phyloP scores from a whole-genome alignment of 2,888 invertebrate species.

The Acleris emargana region DNA sequence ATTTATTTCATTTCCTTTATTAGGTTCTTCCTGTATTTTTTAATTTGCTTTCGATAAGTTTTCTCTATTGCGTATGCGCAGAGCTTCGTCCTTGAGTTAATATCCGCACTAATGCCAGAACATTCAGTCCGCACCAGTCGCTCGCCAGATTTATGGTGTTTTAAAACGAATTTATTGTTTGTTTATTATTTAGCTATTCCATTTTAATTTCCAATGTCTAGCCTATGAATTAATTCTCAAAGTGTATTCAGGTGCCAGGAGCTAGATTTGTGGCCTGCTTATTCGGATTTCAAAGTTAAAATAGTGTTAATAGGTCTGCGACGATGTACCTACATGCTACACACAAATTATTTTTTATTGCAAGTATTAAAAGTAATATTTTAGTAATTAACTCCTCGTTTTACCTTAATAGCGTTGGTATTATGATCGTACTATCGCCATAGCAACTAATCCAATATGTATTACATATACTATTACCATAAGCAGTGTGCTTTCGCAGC shows the following conservation, averaged over 20 bases:
- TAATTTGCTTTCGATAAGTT: not conserved
- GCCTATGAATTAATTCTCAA: slow-evolving; percentile 2
- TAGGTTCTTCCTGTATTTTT: slow-evolving; percentile 9
- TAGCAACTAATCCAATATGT: no score
- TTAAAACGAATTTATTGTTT: slow-evolving; percentile 61
- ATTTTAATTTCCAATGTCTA: slow-evolving; percentile 22
- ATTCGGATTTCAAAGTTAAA: not conserved
- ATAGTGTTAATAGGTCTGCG: not conserved
- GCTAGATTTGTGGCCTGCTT: not conserved
- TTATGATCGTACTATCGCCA: no score
- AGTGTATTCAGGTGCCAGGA: not conserved
- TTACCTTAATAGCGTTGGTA: no score
- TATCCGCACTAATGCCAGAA: slow-evolving; percentile 17
- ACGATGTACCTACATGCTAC: not conserved
- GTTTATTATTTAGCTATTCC: slow-evolving; percentile 57
- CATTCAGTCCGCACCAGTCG: slow-evolving; percentile 43
- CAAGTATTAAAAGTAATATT: not conserved
- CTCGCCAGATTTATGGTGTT: slow-evolving; percentile 57
- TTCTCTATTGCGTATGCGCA: slow-evolving; percentile 34
- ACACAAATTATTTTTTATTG: not conserved
- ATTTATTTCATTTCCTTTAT: not conserved
- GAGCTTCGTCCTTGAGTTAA: slow-evolving; percentile 43
- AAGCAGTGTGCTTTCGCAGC: no score
- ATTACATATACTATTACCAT: no score
- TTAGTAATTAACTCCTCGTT: no score